Evolutionary conservation across 2,113 vertebrate genomes (phyloP).

Genomic region (Galbula dea): DNA sequence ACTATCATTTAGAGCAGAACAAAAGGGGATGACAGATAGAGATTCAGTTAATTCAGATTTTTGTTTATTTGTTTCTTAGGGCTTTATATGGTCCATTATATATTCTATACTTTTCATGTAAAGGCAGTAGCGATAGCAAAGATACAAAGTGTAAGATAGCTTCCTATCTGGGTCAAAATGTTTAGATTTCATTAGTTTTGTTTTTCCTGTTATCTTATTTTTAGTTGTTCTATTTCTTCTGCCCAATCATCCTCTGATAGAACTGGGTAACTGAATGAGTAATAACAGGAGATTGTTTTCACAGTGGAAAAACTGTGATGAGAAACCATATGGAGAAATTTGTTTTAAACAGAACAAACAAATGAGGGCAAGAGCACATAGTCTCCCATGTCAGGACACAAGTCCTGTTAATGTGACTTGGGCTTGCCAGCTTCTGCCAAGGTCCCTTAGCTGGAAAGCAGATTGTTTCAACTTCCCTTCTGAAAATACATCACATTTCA

Average conservation of each 20-base stretch:
- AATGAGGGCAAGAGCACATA: not conserved
- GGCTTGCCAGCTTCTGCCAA: not conserved
- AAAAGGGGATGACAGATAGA: not conserved
- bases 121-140: not conserved
- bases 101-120: not conserved
- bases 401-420: not conserved
- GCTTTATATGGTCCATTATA: not conserved
- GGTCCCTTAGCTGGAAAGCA: not conserved
- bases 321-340: not conserved
- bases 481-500: not conserved
- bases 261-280: not conserved
- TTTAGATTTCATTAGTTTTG: not conserved
- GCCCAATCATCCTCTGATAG: not conserved
- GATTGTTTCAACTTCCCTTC: not conserved
- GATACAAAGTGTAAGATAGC: not conserved
- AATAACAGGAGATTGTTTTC: not conserved
- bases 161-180: not conserved
- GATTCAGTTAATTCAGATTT: not conserved
- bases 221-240: slow-evolving; percentile 7
- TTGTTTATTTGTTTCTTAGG: not conserved
- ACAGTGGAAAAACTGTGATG: not conserved
- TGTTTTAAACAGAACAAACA: not conserved
- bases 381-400: not conserved
- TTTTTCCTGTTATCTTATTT: not conserved
- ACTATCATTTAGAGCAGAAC: not conserved